Evolutionary conservation across 2,888 invertebrate genomes (phyloP).

Genomic region (Drosophila buzzatii): DNA sequence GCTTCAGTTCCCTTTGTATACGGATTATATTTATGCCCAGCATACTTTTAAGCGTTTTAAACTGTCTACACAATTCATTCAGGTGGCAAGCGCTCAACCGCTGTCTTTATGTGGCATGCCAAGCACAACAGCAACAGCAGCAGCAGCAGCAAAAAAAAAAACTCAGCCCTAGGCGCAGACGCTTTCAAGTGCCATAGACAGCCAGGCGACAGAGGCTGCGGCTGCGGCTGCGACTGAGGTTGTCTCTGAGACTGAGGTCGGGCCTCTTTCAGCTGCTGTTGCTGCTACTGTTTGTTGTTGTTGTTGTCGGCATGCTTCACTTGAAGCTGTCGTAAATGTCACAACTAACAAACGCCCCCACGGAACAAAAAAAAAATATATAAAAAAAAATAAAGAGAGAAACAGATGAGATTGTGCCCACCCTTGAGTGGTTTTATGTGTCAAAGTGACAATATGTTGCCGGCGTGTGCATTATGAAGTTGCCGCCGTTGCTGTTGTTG

Average conservation of each 20-base stretch:
- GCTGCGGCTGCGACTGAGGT: slow-evolving; percentile 36
- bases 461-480: slow-evolving; percentile 73
- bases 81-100: slow-evolving; percentile 40
- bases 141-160: slow-evolving; percentile 19
- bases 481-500: slow-evolving; percentile 30
- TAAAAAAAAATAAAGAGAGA: slow-evolving; percentile 17
- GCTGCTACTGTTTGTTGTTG: slow-evolving; percentile 7
- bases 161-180: slow-evolving; percentile 73
- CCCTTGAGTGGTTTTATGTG: slow-evolving; percentile 77
- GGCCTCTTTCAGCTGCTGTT: slow-evolving; percentile 15
- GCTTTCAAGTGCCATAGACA: slow-evolving; percentile 77
- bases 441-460: slow-evolving; percentile 82
- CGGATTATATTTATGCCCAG: slow-evolving; percentile 18
- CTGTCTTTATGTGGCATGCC: slow-evolving; percentile 53
- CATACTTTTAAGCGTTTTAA: slow-evolving; percentile 48
- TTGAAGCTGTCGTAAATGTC: slow-evolving; percentile 80
- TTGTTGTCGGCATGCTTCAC: slow-evolving; percentile 65
- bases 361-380: slow-evolving; percentile 11
- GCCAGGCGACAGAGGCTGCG: slow-evolving; percentile 31
- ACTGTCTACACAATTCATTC: slow-evolving; percentile 49
- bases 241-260: slow-evolving; percentile 50
- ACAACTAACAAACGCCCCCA: slow-evolving; percentile 57
- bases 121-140: slow-evolving; percentile 23
- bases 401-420: slow-evolving; percentile 45
- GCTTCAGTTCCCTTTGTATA: slow-evolving; percentile 3